Evolutionary conservation across 2,797 vertebrate genomes (phyloP), one percentile per base, ranked within the genome.

Genomic region (Silurus aristotelis): DNA sequence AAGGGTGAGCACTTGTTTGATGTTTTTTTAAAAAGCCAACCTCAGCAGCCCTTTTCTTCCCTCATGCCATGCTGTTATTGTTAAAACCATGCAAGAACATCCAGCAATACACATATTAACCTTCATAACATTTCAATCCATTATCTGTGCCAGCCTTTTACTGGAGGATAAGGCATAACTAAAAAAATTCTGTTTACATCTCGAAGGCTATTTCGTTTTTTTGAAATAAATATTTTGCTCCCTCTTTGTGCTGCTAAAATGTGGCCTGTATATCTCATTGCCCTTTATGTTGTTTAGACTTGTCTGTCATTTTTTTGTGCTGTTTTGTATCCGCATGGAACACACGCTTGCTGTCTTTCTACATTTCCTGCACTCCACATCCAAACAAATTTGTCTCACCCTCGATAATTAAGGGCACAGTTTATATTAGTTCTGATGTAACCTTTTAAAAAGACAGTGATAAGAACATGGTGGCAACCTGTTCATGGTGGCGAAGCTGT

Each of bases 1-100:
- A 98, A 97, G 96, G 98, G 98, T 99, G 98, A 99, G 98, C 97
- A 96, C 87, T 93, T 91, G 89, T 94, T 89, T 91, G 86, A 90
- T 90, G 90, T 88, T 87, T 76, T 83, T 89, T 87, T 85, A 80
- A 89, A 85, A 87, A 83, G 84, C 87, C 82, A 90, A 87, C 79
- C 86, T 86, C 87, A 72, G 90, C 88, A 73, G 88, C 77, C 80
- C 83, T 87, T 88, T 85, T 91, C 86, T 60, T 89, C 22, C 80
- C 71, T 68, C 84, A 83, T 86, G 83, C 79, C 77, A 83, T 72
- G 71, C 67, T 60, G 31, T 72, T 80, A 38, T 61, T 8, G 2
- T 64, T 22, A 77, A 60, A 48, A 82, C 66, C 82, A 84, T 84
- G 78, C 83, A 80, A 88, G 13, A 66, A n/a, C 81, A 71, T 71